Conservation (phyloP, 2,888 invertebrate species). For the Hydriomena furcata region DNA sequence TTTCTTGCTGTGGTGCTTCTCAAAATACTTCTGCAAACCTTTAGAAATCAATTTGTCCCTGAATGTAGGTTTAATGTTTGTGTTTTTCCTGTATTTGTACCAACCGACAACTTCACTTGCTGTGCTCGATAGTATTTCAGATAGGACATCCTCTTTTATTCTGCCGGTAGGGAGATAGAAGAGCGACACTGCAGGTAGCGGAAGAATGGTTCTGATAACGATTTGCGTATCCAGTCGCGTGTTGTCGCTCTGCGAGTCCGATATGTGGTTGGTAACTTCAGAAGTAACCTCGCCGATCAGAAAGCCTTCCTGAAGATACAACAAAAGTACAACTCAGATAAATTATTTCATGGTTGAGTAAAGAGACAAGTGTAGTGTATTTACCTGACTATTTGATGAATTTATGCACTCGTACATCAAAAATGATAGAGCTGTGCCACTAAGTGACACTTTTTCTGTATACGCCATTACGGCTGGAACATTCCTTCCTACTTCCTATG, state of each 20-base stretch:
- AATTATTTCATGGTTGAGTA: background rate
- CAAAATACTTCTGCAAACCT: constrained; percentile 84
- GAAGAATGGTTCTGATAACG: constrained; percentile 84
- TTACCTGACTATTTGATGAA: constrained; percentile 83
- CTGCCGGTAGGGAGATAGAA: constrained; percentile 84
- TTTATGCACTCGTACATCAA: constrained; percentile 87
- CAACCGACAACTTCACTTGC: constrained; percentile 86
- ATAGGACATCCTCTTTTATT: constrained; percentile 81
- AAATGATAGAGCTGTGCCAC: constrained; percentile 86
- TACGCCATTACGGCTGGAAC: constrained; percentile 42
- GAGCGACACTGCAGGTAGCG: constrained; percentile 81
- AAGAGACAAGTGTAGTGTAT: background rate
- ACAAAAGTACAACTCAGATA: background rate
- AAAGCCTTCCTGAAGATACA: constrained; percentile 81
- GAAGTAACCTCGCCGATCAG: constrained; percentile 85
- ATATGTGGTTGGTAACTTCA: constrained; percentile 86
- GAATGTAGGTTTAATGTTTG: constrained; percentile 82
- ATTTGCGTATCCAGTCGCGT: constrained; percentile 85
- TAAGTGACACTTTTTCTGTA: constrained; percentile 79
- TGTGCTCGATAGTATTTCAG: constrained; percentile 76
- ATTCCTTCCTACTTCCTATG: background rate
- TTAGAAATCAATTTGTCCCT: constrained; percentile 86
- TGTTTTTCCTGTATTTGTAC: constrained; percentile 85
- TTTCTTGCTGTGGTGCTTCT: constrained; percentile 77
- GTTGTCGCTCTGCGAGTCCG: constrained; percentile 86